Percentiles rank a stretch among this genome's conserved stretches.
phyloP scores from a whole-genome alignment of 2,888 invertebrate species.

The Acrobasis repandana region DNA sequence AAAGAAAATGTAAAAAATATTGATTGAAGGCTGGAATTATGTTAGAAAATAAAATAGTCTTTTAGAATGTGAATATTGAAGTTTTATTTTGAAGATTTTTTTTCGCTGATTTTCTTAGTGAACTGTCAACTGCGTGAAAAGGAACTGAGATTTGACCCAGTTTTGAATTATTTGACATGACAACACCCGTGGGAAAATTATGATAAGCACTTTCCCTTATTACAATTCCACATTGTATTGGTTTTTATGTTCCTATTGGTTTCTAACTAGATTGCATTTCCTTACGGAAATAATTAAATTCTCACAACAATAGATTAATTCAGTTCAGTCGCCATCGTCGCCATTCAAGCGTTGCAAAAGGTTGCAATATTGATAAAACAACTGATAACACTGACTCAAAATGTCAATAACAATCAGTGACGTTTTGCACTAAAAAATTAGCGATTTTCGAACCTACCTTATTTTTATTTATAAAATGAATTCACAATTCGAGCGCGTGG shows the following conservation, averaged over 20 bases:
- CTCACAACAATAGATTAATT: constrained; percentile 26
- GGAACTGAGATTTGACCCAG: constrained; percentile 54
- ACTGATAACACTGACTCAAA: constrained; percentile 61
- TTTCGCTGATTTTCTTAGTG: not conserved
- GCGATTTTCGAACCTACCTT: constrained; percentile 69
- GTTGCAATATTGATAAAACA: constrained; percentile 42
- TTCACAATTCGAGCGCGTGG: constrained; percentile 61
- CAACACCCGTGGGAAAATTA: constrained; percentile 67
- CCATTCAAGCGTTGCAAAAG: constrained; percentile 14
- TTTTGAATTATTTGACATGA: constrained; percentile 54
- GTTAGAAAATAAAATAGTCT: not conserved
- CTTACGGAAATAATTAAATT: constrained; percentile 46
- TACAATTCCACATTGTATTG: constrained; percentile 59
- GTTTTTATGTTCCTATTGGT: constrained; percentile 54
- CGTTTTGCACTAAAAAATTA: constrained; percentile 70
- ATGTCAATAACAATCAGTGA: constrained; percentile 71
- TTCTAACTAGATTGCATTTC: constrained; percentile 55
- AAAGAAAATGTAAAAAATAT: constrained; percentile 21
- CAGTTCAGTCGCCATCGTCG: constrained; percentile 1
- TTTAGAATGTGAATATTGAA: not conserved
- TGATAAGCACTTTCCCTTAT: constrained; percentile 62
- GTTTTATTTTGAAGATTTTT: not conserved
- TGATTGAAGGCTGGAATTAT: constrained; percentile 9
- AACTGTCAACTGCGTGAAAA: constrained; percentile 35
- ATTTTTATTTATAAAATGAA: constrained; percentile 64